Base-by-base conservation (phyloP, 2,797 vertebrate genomes). In the Microchirus variegatus region DNA sequence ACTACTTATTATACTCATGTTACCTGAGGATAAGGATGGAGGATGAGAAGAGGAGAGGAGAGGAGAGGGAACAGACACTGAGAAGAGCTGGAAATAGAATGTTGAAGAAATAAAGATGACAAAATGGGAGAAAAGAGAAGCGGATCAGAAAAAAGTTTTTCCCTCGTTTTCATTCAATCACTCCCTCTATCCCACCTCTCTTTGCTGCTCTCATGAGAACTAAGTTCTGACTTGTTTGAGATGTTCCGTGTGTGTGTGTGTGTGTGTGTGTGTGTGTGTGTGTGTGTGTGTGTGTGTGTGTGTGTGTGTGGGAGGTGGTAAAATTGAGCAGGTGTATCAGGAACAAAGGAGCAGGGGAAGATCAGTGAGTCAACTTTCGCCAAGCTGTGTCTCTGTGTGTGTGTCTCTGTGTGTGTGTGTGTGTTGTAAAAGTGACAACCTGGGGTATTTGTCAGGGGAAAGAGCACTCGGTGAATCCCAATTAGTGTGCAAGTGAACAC, bases 311-410 rank as follows among this genome's bases (percentile, higher is more conserved):
- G 85, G 84, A 77, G 82, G 82, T 78, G 77, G 75, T 74, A 87
- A 85, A 31, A 85, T 82, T 75, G 83, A 85, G 86, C 81, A 88
- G 80, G 85, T 89, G 86, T 85, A 85, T 81, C 55, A 74, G 81
- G 73, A 85, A 89, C 76, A 82, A 84, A 77, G 85, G 81, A 81
- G 63, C 62, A 68, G 53, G 60, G 60, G 50, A 78, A 72, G 83
- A 82, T 88, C 81, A 85, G 85, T 83, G 76, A 89, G 73, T 84
- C 78, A 79, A 80, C 70, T 55, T 46, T 66, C 1, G 13, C 66
- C 58, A 26, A 22, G 56, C 46, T 59, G 70, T 55, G 65, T n/a
- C n/a, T n/a, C n/a, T 73, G 67, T 61, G 46, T 54, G 9, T 18
- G 45, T n/a, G 44, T 18, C 41, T 46, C 42, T 12, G 9, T 12